Evolutionary conservation across 1,140 invertebrate genomes (phyloP).

Genomic region (Brachionus asplanchnoidis): DNA sequence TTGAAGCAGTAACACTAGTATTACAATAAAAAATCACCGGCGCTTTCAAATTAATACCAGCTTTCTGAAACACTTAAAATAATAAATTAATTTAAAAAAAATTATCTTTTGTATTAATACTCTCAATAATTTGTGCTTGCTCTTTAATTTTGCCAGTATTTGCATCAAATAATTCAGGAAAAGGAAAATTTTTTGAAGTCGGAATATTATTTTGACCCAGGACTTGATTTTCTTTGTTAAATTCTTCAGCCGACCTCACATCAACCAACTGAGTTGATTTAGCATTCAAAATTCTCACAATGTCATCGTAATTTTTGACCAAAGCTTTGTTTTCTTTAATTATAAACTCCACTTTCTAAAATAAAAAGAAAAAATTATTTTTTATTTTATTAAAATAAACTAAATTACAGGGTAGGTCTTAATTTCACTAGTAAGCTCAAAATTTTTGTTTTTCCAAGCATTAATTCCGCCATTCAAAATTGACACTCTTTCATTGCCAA

Average conservation of each 20-base stretch:
- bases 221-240: neutral
- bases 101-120: neutral
- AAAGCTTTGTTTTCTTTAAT: neutral
- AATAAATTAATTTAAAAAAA: neutral
- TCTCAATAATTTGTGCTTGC: neutral
- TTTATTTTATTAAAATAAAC: neutral
- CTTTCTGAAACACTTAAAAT: constrained; percentile 16
- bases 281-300: neutral
- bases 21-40: neutral
- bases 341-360: constrained; percentile 13
- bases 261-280: constrained; percentile 14
- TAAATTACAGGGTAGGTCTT: neutral
- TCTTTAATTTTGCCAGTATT: neutral
- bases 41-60: neutral
- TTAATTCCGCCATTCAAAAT: constrained; percentile 46
- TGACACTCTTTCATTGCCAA: constrained; percentile 45
- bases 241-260: neutral
- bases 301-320: constrained; percentile 8
- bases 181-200: constrained; percentile 35
- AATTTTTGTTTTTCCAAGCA: constrained; percentile 43
- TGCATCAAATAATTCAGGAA: constrained; percentile 14
- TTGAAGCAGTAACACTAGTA: constrained; percentile 21
- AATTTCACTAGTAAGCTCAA: neutral
- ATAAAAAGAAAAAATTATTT: neutral
- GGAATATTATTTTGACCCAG: neutral